These are phyloP conservation scores for Daboia siamensis DNA, from an alignment of 2,113 vertebrate genomes.

Conservation along the genomic window DNA sequence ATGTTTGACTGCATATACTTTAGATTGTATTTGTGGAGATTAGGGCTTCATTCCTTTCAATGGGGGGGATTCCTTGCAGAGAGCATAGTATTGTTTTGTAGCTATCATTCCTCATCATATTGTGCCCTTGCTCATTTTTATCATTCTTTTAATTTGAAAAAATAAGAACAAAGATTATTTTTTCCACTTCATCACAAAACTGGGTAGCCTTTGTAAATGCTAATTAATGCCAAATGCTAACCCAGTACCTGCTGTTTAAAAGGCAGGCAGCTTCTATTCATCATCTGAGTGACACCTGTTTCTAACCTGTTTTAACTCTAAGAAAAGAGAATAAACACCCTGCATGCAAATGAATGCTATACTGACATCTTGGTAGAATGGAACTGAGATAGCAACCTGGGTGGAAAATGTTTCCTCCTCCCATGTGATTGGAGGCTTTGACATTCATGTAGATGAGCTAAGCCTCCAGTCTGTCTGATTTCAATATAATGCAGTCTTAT, in stretches of 20 bases:
- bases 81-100: constrained; percentile 43
- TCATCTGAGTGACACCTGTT: constrained; percentile 76
- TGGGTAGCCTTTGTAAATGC: constrained; percentile 65
- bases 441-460: not conserved
- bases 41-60: constrained; percentile 21
- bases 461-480: not conserved
- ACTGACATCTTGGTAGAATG: constrained; percentile 39
- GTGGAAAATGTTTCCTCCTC: constrained; percentile 27
- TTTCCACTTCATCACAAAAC: constrained; percentile 44
- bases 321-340: constrained; percentile 60
- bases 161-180: constrained; percentile 63
- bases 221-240: constrained; percentile 74
- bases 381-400: not conserved
- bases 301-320: constrained; percentile 61
- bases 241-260: constrained; percentile 70
- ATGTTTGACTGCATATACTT: not conserved
- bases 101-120: constrained; percentile 45
- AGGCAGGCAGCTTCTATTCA: constrained; percentile 73
- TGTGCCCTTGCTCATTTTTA: constrained; percentile 57
- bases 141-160: constrained; percentile 62
- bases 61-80: not conserved
- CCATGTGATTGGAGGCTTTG: constrained; percentile 37
- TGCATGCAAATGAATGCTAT: constrained; percentile 51
- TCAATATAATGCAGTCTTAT: not conserved
- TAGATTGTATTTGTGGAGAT: constrained; percentile 25